phyloP scores from a whole-genome alignment of 2,113 vertebrate genomes.

The Nannobrachium achirus region DNA sequence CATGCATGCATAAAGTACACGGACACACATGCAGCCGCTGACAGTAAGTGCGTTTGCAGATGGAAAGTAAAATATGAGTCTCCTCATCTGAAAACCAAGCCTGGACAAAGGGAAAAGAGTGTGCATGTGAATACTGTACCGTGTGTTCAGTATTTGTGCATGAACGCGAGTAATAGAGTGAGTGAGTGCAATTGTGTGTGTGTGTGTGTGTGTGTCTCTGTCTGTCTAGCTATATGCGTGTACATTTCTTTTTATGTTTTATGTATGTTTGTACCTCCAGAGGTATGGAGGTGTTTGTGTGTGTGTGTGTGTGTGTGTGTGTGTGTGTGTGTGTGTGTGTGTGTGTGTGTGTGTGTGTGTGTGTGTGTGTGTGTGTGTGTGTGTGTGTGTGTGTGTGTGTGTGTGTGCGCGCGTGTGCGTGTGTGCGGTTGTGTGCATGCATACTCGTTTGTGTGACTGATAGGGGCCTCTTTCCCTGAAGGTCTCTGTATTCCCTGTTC shows the following conservation, averaged over 20 bases:
- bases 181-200: constrained; percentile 13
- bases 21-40: background rate
- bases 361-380: too few relatives aligned
- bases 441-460: too few relatives aligned
- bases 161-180: constrained; percentile 1
- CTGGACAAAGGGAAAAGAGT: background rate
- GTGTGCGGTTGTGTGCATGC: constrained; percentile 2
- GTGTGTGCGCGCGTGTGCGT: background rate
- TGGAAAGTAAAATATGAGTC: constrained; percentile 19
- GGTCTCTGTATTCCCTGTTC: constrained; percentile 9
- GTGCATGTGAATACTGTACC: too few relatives aligned
- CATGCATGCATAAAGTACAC: constrained; percentile 1
- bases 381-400: background rate
- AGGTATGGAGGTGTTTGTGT: background rate
- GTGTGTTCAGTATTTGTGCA: background rate
- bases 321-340: too few relatives aligned
- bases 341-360: too few relatives aligned
- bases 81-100: constrained; percentile 52
- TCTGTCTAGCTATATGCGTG: constrained; percentile 47
- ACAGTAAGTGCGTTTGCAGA: constrained; percentile 14
- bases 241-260: too few relatives aligned
- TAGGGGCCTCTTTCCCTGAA: constrained; percentile 37
- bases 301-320: too few relatives aligned
- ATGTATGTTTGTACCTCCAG: too few relatives aligned
- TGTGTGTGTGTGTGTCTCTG: constrained; percentile 25